Evolutionary conservation across 2,797 vertebrate genomes (phyloP).

Genomic region (Anguilla obscura): DNA sequence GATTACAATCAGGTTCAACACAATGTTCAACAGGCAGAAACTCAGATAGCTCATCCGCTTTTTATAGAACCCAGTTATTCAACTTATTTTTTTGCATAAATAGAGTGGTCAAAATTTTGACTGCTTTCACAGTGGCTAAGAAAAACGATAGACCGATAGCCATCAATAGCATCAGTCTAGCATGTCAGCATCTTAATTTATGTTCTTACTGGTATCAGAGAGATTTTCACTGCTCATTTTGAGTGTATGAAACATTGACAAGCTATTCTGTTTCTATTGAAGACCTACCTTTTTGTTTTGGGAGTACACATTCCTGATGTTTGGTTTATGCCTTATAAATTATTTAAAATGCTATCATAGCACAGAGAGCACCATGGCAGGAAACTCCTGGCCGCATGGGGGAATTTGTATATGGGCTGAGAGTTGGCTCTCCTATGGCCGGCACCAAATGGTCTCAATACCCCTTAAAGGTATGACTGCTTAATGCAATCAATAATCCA

Average conservation of each 20-base stretch:
- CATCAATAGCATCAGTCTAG: background rate
- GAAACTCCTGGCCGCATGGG: too few relatives aligned
- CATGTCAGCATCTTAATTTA: background rate
- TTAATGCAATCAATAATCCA: background rate
- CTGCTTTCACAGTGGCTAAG: background rate
- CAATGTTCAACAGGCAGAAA: background rate
- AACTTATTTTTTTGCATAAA: background rate
- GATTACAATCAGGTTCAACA: background rate
- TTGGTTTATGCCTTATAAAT: too few relatives aligned
- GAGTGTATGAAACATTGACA: too few relatives aligned
- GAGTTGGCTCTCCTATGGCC: too few relatives aligned
- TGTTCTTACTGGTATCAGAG: background rate
- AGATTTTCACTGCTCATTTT: too few relatives aligned
- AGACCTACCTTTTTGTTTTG: too few relatives aligned
- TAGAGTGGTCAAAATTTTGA: background rate
- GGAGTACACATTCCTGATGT: too few relatives aligned
- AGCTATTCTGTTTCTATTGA: too few relatives aligned
- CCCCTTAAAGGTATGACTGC: background rate
- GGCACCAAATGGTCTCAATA: background rate
- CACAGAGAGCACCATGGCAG: too few relatives aligned
- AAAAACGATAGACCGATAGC: background rate
- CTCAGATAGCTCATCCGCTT: background rate
- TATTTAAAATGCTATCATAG: too few relatives aligned
- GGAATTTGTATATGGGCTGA: too few relatives aligned
- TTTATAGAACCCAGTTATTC: background rate